These are phyloP conservation scores for Sarcophilus harrisii DNA, from an alignment of 2,797 vertebrate species.

Conservation along the genomic window DNA sequence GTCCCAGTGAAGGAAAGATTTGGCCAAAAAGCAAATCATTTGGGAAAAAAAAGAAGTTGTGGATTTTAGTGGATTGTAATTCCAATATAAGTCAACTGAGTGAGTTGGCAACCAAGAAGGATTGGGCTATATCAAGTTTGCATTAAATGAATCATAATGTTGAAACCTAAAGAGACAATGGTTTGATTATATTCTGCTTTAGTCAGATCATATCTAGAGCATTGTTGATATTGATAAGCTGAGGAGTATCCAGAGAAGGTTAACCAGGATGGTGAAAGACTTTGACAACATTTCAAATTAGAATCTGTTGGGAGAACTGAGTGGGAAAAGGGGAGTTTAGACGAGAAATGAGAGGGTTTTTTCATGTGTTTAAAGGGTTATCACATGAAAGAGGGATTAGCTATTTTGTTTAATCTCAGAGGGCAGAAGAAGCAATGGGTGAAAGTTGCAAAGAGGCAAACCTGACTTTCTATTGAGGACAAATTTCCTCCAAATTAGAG, in stretches of 20 bases:
- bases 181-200: not conserved
- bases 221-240: not conserved
- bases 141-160: not conserved
- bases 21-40: not conserved
- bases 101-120: not conserved
- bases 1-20: not conserved
- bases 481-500: not conserved
- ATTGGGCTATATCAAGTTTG: not conserved
- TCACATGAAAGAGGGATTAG: not conserved
- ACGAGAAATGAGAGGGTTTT: not conserved
- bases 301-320: not conserved
- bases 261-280: not conserved
- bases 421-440: not conserved
- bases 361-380: not conserved
- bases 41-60: not conserved
- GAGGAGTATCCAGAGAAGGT: not conserved
- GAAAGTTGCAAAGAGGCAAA: not conserved
- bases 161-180: not conserved
- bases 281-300: not conserved
- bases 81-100: not conserved
- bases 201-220: not conserved
- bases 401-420: not conserved
- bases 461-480: not conserved
- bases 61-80: not conserved
- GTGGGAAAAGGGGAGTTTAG: not conserved